Evolutionary conservation across 2,888 invertebrate genomes (phyloP).

Genomic region (Ornithoptera alexandrae): DNA sequence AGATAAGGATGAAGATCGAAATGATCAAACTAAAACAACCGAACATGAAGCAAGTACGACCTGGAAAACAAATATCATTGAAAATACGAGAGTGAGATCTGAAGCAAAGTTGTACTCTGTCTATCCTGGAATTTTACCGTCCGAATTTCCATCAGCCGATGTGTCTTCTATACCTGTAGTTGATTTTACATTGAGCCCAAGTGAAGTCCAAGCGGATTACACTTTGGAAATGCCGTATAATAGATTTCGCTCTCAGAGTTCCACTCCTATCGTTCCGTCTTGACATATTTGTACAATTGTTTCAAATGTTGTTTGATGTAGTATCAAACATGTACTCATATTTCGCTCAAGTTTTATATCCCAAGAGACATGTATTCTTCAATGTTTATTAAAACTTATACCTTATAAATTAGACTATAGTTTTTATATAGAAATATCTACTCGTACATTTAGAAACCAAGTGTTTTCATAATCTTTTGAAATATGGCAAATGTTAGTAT

Average conservation of each 20-base stretch:
- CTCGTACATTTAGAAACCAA: too few relatives aligned
- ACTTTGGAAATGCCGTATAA: conserved; percentile 72
- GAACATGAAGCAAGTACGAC: conserved; percentile 35
- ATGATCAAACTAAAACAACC: conserved; percentile 34
- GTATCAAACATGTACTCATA: conserved; percentile 57
- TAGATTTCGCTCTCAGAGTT: conserved; percentile 75
- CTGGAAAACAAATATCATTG: conserved; percentile 50
- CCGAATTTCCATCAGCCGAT: conserved; percentile 54
- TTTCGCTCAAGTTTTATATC: conserved; percentile 61
- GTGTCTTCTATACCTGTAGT: conserved; percentile 49
- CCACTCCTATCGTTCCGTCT: conserved; percentile 75
- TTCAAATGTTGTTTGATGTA: conserved; percentile 54
- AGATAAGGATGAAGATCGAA: conserved; percentile 46
- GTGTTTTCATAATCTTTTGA: too few relatives aligned
- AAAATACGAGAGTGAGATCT: conserved; percentile 22
- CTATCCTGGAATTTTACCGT: conserved; percentile 44
- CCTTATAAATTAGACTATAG: neutral
- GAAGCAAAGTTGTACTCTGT: conserved; percentile 58
- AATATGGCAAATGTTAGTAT: too few relatives aligned
- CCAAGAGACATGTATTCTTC: conserved; percentile 56
- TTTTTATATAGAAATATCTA: neutral
- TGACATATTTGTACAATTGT: conserved; percentile 60
- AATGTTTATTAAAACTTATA: conserved; percentile 45
- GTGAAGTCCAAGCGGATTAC: conserved; percentile 74
- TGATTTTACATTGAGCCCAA: conserved; percentile 66